Base-by-base conservation (phyloP, 2,113 vertebrate genomes). In the Dipodomys merriami region DNA sequence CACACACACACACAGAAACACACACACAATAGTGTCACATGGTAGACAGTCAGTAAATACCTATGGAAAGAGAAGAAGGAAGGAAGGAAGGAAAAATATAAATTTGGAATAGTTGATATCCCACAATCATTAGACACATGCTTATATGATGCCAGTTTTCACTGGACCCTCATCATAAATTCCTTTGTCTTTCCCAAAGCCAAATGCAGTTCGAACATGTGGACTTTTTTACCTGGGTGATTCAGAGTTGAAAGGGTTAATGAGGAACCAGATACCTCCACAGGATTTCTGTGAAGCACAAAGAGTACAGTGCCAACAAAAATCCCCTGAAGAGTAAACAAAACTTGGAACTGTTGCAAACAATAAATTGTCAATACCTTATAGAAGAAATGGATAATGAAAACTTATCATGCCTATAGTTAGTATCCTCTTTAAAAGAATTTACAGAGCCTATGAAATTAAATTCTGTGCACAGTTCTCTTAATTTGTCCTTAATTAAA, bases 401-500 rank as follows among this genome's bases (percentile, higher is more conserved):
- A 99, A 99, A 99, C 98, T 99, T 99, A 98, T 98, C 98, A 99
- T 98, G 98, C 98, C 98, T 98, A 98, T 98, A 99, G 98, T 98
- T 98, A 98, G 98, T 98, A 98, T 97, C 97, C 98, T 98, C 98
- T 99, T 99, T 99, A 97, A 99, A 99, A 99, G 98, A 98, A 99
- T 99, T 99, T 98, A 98, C 98, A 96, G 98, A 98, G 98, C 98
- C 98, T 97, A 97, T 98, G 98, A 98, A 99, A 99, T 99, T 99
- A 98, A 99, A 99, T 99, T 99, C 99, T 98, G 98, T 98, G 98
- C 98, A 99, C 98, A 98, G 98, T 98, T 98, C 98, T 98, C 98
- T 98, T 99, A 99, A 99, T 99, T 99, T 98, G 97, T 98, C 98
- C 99, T 99, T 99, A 99, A 99, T 99, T 99, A 99, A 99, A 99